phyloP scores from a whole-genome alignment of 2,888 invertebrate species.

The Morpho deidamia region DNA sequence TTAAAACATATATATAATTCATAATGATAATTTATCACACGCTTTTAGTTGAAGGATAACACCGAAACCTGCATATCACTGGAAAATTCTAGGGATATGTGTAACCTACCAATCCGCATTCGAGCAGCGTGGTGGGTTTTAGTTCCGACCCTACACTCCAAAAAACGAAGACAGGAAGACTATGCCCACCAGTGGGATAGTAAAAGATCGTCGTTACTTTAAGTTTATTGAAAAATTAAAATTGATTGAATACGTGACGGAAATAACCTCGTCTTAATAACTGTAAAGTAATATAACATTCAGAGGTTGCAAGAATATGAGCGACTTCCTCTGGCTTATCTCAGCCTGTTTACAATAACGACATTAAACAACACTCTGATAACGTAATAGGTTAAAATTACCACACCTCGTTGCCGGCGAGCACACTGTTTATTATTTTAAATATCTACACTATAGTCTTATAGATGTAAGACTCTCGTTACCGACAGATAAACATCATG shows the following conservation, averaged over 20 bases:
- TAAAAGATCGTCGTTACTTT: neutral
- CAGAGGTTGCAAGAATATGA: constrained; percentile 11
- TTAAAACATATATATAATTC: too few relatives aligned
- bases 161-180: neutral
- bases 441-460: neutral
- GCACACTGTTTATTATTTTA: constrained; percentile 1
- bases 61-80: neutral
- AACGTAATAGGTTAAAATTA: constrained; percentile 27
- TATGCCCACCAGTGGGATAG: neutral
- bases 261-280: neutral
- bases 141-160: neutral
- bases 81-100: neutral
- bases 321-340: constrained; percentile 19
- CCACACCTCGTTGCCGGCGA: constrained; percentile 6
- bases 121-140: neutral
- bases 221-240: too few relatives aligned
- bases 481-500: neutral
- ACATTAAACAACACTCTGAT: constrained; percentile 17
- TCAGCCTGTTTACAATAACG: constrained; percentile 16
- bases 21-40: too few relatives aligned
- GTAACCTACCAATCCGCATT: neutral
- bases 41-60: neutral
- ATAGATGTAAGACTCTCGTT: neutral
- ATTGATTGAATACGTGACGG: neutral
- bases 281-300: constrained; percentile 3